Percentiles rank a stretch among this genome's conserved stretches.
Conservation (phyloP, 1,140 invertebrate genomes). For the Orius laevigatus region DNA sequence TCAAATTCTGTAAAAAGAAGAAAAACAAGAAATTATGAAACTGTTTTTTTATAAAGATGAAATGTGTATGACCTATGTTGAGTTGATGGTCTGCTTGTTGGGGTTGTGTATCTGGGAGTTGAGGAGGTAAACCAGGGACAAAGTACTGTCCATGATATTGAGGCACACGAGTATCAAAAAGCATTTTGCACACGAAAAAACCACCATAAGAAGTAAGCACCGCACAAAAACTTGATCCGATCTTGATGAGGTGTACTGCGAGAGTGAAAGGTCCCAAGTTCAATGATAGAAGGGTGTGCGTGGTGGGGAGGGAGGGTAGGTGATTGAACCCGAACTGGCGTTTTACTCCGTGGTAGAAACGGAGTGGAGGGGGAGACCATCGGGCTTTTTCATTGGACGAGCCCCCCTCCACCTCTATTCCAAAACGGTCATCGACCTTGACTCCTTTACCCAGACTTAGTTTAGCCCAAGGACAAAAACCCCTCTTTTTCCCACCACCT, state of each 20-base stretch:
- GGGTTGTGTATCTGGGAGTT: conserved; percentile 7
- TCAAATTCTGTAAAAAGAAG: conserved; percentile 84
- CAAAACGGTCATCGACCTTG: conserved; percentile 47
- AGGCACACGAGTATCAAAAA: conserved; percentile 14
- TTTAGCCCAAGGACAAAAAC: conserved; percentile 21
- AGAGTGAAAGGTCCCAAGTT: conserved; percentile 19
- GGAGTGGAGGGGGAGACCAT: conserved; percentile 6
- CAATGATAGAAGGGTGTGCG: conserved; percentile 16
- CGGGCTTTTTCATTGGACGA: conserved; percentile 16
- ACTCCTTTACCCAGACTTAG: conserved; percentile 45
- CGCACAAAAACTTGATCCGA: conserved; percentile 1
- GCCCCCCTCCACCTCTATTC: conserved; percentile 22
- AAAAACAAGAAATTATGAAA: not conserved
- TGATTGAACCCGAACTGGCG: conserved; percentile 10
- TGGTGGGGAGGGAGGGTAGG: conserved; percentile 8
- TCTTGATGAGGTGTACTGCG: conserved; percentile 1
- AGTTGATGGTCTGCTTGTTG: conserved; percentile 13
- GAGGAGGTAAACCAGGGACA: conserved; percentile 9
- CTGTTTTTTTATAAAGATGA: not conserved
- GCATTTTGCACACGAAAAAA: conserved; percentile 7
- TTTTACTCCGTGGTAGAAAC: not conserved
- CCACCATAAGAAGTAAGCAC: not conserved
- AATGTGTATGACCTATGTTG: conserved; percentile 9
- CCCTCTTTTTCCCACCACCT: no score
- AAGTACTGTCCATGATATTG: conserved; percentile 13